Evolutionary conservation across 2,797 vertebrate genomes (phyloP).

Genomic region (Holocentrus rufus): DNA sequence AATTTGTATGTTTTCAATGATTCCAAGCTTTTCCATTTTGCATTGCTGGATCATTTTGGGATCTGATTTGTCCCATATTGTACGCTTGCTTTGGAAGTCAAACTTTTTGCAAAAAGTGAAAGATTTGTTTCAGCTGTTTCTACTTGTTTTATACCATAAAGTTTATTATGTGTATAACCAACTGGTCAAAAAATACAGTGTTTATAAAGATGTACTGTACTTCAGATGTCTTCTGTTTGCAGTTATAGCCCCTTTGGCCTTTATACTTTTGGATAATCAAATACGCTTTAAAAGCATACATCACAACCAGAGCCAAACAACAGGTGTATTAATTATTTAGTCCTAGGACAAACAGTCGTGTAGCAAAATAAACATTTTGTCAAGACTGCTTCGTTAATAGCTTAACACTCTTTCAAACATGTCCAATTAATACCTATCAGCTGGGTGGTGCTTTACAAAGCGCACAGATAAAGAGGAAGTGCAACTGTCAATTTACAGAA

Average conservation of each 20-base stretch:
- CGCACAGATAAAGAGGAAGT: neutral
- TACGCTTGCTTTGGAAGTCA: constrained; percentile 62
- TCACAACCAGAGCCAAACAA: neutral
- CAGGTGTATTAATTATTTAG: neutral
- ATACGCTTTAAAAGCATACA: neutral
- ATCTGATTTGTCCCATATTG: constrained; percentile 56
- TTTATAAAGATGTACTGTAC: constrained; percentile 32
- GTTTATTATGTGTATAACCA: constrained; percentile 52
- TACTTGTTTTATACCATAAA: constrained; percentile 74
- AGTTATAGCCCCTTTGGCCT: neutral
- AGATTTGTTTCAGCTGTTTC: constrained; percentile 69
- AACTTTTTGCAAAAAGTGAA: constrained; percentile 56
- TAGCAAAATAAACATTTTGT: neutral
- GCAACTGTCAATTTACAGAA: too few relatives aligned
- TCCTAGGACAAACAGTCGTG: neutral
- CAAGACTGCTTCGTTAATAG: neutral
- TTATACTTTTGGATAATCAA: neutral
- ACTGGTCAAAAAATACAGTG: constrained; percentile 43
- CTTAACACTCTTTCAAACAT: neutral
- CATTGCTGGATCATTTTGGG: constrained; percentile 64
- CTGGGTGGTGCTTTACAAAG: neutral
- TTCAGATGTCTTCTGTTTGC: neutral
- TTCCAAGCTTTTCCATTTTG: constrained; percentile 67
- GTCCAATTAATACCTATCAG: neutral
- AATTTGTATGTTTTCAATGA: constrained; percentile 60